phyloP scores from a whole-genome alignment of 2,888 invertebrate species.

The Spialia ferax region DNA sequence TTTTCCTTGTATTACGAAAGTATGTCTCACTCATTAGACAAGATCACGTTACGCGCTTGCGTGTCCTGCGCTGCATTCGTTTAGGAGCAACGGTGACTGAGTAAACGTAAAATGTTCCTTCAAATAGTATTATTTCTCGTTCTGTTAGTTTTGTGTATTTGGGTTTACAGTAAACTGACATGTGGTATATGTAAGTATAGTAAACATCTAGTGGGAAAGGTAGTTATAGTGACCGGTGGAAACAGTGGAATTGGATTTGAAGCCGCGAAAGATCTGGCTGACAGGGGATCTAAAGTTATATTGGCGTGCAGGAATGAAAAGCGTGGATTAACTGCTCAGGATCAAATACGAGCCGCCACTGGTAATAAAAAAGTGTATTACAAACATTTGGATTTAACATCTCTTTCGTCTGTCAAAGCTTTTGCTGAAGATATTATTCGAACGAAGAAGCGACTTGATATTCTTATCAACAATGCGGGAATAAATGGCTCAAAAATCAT shows the following conservation, averaged over 20 bases:
- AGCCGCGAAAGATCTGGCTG: constrained; percentile 89
- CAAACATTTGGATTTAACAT: constrained; percentile 76
- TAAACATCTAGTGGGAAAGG: constrained; percentile 87
- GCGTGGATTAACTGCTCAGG: constrained; percentile 84
- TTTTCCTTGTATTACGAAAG: not conserved
- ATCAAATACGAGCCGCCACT: constrained; percentile 51
- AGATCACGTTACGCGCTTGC: not conserved
- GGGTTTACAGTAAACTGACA: constrained; percentile 41
- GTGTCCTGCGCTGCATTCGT: not conserved
- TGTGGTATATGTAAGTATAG: constrained; percentile 46
- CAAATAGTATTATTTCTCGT: constrained; percentile 16
- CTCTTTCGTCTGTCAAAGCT: constrained; percentile 78
- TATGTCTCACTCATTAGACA: not conserved
- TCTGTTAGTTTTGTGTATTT: constrained; percentile 21
- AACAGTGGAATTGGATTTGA: constrained; percentile 93
- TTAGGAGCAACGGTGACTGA: not conserved
- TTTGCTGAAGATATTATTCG: constrained; percentile 85
- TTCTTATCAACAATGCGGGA: constrained; percentile 88
- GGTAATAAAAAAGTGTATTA: constrained; percentile 58
- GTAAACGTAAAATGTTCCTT: constrained; percentile 13
- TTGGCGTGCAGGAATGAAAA: constrained; percentile 92
- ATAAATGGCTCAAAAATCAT: constrained; percentile 62
- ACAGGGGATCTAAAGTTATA: constrained; percentile 90
- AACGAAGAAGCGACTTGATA: constrained; percentile 77
- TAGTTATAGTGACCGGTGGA: constrained; percentile 93